A percentile compares a stretch with the other conserved stretches of the same genome.
These are phyloP conservation scores for Ptilodon capucinus DNA, from an alignment of 2,888 invertebrate species.

Conservation along the genomic window DNA sequence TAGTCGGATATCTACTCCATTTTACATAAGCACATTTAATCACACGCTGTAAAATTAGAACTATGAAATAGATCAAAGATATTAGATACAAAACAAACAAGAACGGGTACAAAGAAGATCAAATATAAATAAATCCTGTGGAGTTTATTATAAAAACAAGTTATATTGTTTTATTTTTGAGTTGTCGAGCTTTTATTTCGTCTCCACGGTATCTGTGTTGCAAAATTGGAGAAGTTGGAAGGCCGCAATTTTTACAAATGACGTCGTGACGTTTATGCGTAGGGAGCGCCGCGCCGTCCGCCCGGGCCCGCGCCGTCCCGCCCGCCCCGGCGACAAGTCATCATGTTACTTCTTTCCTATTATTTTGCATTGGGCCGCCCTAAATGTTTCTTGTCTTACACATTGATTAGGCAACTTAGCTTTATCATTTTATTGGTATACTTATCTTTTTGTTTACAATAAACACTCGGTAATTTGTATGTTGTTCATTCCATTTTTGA, in stretches of 20 bases:
- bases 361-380: slow-evolving; percentile 64
- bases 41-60: slow-evolving; percentile 1
- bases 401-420: slow-evolving; percentile 52
- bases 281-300: slow-evolving; percentile 56
- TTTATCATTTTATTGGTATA: slow-evolving; percentile 11
- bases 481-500: too few species aligned
- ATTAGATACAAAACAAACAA: slow-evolving; percentile 4
- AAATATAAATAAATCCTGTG: slow-evolving; percentile 4
- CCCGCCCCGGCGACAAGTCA: slow-evolving; percentile 69
- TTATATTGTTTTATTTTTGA: slow-evolving; percentile 3
- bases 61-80: slow-evolving; percentile 11
- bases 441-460: too few species aligned
- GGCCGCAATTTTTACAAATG: slow-evolving; percentile 83
- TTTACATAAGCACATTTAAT: slow-evolving; percentile 3
- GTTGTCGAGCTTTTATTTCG: slow-evolving; percentile 5
- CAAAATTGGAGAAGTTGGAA: slow-evolving; percentile 75
- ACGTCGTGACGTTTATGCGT: slow-evolving; percentile 80
- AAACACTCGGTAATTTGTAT: too few species aligned
- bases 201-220: slow-evolving; percentile 53
- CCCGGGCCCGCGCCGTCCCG: background rate
- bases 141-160: slow-evolving; percentile 3
- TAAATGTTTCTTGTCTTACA: slow-evolving; percentile 59
- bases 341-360: slow-evolving; percentile 80
- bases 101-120: slow-evolving; percentile 2
- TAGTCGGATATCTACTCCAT: slow-evolving; percentile 1